Base-by-base conservation (phyloP, 1,140 invertebrate genomes). In the Drosophila albomicans region DNA sequence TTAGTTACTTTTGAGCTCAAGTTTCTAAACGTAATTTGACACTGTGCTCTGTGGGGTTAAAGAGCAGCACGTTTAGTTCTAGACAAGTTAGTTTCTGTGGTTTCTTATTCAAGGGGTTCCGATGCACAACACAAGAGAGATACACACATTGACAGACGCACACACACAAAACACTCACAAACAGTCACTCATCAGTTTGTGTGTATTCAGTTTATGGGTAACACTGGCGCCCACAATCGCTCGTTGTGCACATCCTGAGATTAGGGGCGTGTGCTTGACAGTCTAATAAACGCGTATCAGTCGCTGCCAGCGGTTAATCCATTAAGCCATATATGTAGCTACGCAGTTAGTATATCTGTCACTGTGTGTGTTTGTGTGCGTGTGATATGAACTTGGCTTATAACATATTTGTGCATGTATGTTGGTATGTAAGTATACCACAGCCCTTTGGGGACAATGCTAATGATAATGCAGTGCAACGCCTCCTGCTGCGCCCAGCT, bases 271-370 rank as follows among this genome's bases (percentile, higher is more conserved):
- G 86, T 90, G 69, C 66, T 79, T 89, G 86, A 90, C 85, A 89
- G 86, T 78, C 81, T 85, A 89, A 89, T 89, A 89, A 89, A 89
- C 75, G 81, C 81, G 84, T 89, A 89, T 89, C 85, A 89, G 75
- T 75, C 69, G 85, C 70, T 78, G 85, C 65, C 78, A 85, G 81
- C 75, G 81, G 75, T 79, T 89, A 89, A 89, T 89, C 85, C 86
- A 89, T 89, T 89, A 89, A 89, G 78, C 81, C 70, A 64, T 87
- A 84, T 77, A 64, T 87, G 80, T 77, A 70, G 72, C 63, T 16
- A 48, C 30, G 43, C 32, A 16, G 8, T 54, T 30, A 10, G 28
- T 25, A 10, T 28, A 13, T 46, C 10, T 49, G 13, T 38, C 35
- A 38, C 35, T 38, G 1, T 8, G 30, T 41, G 32, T 67, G 25